Conservation (phyloP, 2,797 vertebrate genomes). For the Yasuhikotakia modesta region DNA sequence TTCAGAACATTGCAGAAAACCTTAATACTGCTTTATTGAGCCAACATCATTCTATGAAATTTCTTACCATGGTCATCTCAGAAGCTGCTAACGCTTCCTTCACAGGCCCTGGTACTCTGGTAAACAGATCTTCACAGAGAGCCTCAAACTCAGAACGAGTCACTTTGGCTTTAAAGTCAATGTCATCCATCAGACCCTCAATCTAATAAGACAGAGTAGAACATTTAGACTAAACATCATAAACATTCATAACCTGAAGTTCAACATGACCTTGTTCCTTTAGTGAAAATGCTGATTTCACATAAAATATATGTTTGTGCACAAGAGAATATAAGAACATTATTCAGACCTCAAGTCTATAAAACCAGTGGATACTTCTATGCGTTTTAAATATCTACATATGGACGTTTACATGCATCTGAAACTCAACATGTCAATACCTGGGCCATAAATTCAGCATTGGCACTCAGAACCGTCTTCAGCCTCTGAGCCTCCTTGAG, state of each 20-base stretch:
- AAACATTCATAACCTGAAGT: too few species aligned
- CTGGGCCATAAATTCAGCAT: constrained; percentile 90
- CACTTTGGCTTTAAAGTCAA: constrained; percentile 95
- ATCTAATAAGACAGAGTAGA: constrained; percentile 76
- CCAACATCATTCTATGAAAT: neutral
- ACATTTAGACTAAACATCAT: neutral
- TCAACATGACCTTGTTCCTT: too few species aligned
- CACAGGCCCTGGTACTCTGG: constrained; percentile 85
- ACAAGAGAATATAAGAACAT: too few species aligned
- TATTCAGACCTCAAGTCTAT: too few species aligned
- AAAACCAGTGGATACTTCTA: too few species aligned
- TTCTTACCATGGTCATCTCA: constrained; percentile 90
- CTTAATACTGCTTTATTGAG: neutral
- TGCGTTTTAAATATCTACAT: too few species aligned
- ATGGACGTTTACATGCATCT: too few species aligned
- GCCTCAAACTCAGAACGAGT: constrained; percentile 87
- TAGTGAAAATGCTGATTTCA: too few species aligned
- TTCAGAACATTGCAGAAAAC: neutral
- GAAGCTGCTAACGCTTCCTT: constrained; percentile 86
- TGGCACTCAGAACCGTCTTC: constrained; percentile 93
- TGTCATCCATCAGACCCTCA: constrained; percentile 92
- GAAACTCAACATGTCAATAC: constrained; percentile 66
- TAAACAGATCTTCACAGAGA: constrained; percentile 89
- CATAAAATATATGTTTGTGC: too few species aligned
- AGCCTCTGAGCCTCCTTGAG: constrained; percentile 94